These are phyloP conservation scores for Ceyx margarethae DNA, from an alignment of 2,113 vertebrate species.

Conservation along the genomic window DNA sequence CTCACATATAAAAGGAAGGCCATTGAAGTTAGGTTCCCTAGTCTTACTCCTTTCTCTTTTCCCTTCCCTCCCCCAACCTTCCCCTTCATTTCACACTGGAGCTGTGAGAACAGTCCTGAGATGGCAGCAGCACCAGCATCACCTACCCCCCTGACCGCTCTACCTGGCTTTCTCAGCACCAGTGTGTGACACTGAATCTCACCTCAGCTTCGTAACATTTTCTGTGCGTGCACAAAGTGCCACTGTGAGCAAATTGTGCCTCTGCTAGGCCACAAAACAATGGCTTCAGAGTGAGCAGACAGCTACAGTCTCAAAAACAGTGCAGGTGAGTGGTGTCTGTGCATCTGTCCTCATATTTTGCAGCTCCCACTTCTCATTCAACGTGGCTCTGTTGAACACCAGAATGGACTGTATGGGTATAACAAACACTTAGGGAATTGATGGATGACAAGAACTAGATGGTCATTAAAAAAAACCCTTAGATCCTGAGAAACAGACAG, in stretches of 20 bases:
- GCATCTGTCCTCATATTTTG: background rate
- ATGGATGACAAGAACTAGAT: background rate
- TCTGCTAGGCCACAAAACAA: fast-evolving
- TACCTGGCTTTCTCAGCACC: fast-evolving
- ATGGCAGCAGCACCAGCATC: background rate
- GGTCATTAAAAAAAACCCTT: background rate
- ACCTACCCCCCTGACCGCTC: background rate
- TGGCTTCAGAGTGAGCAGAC: fast-evolving
- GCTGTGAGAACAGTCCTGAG: background rate
- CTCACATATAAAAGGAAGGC: background rate
- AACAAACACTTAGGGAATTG: background rate
- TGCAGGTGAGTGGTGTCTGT: background rate
- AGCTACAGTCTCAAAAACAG: fast-evolving
- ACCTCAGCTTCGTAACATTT: background rate
- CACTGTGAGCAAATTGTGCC: background rate
- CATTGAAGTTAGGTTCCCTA: background rate
- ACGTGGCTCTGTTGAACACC: background rate
- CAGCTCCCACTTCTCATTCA: background rate
- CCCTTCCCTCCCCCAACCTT: fast-evolving
- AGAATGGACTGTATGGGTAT: no score
- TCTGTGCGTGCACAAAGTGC: background rate
- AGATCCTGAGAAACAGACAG: background rate
- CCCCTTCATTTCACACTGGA: background rate
- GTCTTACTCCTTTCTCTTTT: background rate
- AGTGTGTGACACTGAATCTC: fast-evolving